Base-by-base conservation (phyloP, 2,113 vertebrate species). In the Otolemur garnettii region DNA sequence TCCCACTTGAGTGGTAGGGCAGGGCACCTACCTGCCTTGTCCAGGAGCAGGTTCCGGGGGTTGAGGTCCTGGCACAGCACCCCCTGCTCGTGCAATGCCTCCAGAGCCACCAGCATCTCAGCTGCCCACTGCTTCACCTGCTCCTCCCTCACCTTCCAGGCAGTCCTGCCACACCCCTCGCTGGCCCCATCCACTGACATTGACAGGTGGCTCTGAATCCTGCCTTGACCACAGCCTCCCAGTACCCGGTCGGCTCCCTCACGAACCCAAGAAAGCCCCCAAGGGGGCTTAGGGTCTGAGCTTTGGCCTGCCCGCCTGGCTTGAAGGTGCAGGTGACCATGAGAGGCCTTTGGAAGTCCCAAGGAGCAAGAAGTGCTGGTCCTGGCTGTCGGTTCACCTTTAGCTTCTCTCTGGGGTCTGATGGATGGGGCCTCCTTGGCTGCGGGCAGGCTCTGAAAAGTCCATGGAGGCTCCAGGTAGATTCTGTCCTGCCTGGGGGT, bases 11-110 rank as follows among this genome's bases (percentile, higher is more conserved):
- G 35, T 55, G 86, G 87, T 0, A 1, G 50, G 19, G 42, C 8
- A 26, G 95, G 50, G 53, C 45, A 95, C 98, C 84, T 98, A 99
- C 99, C 99, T 0, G 98, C 98, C 96, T 98, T 98, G 88, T 99
- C 99, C 75, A 99, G 98, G n/a, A 99, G 99, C 95, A 99, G 96
- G 91, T 99, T 99, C 97, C 98, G 99, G n/a, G 99, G 99, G 95
- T 99, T 99, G 95, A 99, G 99, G 94, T 99, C 99, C 68, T 98
- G 98, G 98, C 99, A 99, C 91, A 99, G 86, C n/a, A 99, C 97
- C 38, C 99, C 99, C 97, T 99, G 99, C 94, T 99, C 98, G 79
- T 99, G 99, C 90, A 99, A 99, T 28, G 99, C 99, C 93, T 99
- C 99, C 92, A 99, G 97, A 6, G 99, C 99, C 97, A 99, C 93